Base-by-base conservation (phyloP, 2,797 vertebrate genomes). In the Pachyuromys duprasi region DNA sequence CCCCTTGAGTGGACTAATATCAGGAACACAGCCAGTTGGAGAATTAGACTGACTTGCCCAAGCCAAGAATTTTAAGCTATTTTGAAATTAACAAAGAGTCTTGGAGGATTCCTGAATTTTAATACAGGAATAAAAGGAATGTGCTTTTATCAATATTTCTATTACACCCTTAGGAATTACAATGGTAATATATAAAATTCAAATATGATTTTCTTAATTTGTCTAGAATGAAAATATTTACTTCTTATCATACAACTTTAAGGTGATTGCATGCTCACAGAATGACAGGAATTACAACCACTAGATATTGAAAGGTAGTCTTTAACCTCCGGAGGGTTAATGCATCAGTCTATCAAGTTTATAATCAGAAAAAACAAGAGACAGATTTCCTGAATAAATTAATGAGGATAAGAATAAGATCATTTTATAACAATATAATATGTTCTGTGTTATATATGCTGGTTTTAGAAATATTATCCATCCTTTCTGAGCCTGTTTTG, bases 371-470 rank as follows among this genome's bases (percentile, higher is more conserved):
- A 28, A 7, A 55, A 65, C 1, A 89, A 24, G 36, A 78, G 0
- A 65, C 72, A 78, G 33, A 74, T 91, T 2, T 14, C 42, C 13
- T 13, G 4, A 75, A 62, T 42, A 69, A 5, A 84, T 33, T 39
- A 90, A 91, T n/a, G 72, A 91, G 26, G 7, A 33, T 49, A 95
- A 90, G 31, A 91, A 83, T n/a, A n/a, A 94, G 33, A 49, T 11
- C 24, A 76, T 20, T 42, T 36, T 36, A 45, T 33, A n/a, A 69
- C 33, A 70, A 70, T 55, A n/a, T 65, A 69, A 33, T 28, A 3
- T 36, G 72, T 39, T 49, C 42, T 69, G 4, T 39, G 28, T 15
- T 62, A 22, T 62, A 4, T 72, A 24, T 45, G 15, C 55, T 13
- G 31, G 1, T 53, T 84, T 88, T 69, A 81, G 11, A 13, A 57